These are phyloP conservation scores for Ptychoptera albimana DNA, from an alignment of 2,888 invertebrate genomes.

Conservation along the genomic window DNA sequence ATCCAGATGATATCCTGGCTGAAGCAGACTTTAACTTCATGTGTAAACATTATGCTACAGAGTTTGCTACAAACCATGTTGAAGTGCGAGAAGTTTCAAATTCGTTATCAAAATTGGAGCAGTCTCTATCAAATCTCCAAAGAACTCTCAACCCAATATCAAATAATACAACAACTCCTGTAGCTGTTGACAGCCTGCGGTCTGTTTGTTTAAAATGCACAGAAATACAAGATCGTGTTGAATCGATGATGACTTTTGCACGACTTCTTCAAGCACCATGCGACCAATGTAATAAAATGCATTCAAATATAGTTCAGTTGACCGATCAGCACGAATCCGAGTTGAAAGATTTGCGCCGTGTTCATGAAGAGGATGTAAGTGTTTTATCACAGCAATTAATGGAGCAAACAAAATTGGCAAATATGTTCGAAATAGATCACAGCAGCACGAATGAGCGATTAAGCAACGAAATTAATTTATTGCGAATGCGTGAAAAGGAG, in stretches of 20 bases:
- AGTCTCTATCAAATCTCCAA: constrained; percentile 19
- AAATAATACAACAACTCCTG: constrained; percentile 15
- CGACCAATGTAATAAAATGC: constrained; percentile 31
- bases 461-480: neutral
- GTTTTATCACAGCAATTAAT: constrained; percentile 19
- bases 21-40: constrained; percentile 26
- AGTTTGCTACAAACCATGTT: constrained; percentile 20
- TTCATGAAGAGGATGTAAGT: constrained; percentile 21
- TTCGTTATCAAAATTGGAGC: constrained; percentile 20
- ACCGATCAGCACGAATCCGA: constrained; percentile 28
- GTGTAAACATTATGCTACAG: constrained; percentile 21
- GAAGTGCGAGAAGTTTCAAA: constrained; percentile 20
- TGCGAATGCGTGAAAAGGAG: constrained; percentile 18
- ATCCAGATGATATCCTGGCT: constrained; percentile 22
- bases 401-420: constrained; percentile 17
- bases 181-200: constrained; percentile 29
- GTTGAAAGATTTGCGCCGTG: constrained; percentile 25
- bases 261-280: constrained; percentile 26
- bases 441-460: constrained; percentile 6
- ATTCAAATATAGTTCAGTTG: constrained; percentile 29
- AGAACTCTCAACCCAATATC: constrained; percentile 15
- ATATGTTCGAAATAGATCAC: constrained; percentile 17
- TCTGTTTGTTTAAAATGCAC: constrained; percentile 41
- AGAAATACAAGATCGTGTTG: constrained; percentile 36
- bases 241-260: constrained; percentile 27